Base-by-base conservation (phyloP, 92 coral and sea anemone genomes). In the Epizoanthus stellaris region DNA sequence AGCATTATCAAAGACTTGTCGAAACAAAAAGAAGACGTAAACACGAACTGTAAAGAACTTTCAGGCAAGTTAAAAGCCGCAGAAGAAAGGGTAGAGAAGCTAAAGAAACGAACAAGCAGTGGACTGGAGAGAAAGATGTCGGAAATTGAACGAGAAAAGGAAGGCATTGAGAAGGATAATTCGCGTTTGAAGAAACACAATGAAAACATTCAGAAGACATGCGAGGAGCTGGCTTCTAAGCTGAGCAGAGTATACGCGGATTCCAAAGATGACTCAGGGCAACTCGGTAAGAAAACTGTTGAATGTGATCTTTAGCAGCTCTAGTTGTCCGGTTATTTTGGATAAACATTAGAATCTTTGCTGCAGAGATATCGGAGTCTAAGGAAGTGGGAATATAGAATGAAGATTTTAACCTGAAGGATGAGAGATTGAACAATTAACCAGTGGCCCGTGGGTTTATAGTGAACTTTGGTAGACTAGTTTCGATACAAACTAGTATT, bases 171-270 rank as follows among this genome's bases (percentile, higher is more conserved):
- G 75, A 89, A 82, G 60, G 93, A 93, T 9, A 85, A 86, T 20
- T 54, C 59, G n/a, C 89, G 87, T 34, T 65, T 88, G 23, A 89
- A 77, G 92, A 94, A 73, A 59, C 92, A 88, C 40, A 90, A 85
- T 7, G 98, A 94, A 30, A 93, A 94, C 62, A 82, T 86, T 3
- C 92, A 90, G 85, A 90, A 86, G 87, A 92, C 95, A 19, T 92
- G 98, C 40, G 95, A 94, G 81, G 91, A 92, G 63, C 91, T 94
- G 67, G 91, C 98, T 30, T 92, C 94, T 0, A 94, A 94, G 71
- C 77, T 94, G 19, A 90, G 94, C 85, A 92, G 90, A 69, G 91
- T 94, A 2, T 92, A 90, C 54, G 88, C 34, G 17, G 65, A 77
- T 43, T 72, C 66, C 19, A 76, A 68, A 6, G 76, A 45, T 10